Evolutionary conservation across 2,113 vertebrate species (phyloP).

Genomic region (Gavia stellata): DNA sequence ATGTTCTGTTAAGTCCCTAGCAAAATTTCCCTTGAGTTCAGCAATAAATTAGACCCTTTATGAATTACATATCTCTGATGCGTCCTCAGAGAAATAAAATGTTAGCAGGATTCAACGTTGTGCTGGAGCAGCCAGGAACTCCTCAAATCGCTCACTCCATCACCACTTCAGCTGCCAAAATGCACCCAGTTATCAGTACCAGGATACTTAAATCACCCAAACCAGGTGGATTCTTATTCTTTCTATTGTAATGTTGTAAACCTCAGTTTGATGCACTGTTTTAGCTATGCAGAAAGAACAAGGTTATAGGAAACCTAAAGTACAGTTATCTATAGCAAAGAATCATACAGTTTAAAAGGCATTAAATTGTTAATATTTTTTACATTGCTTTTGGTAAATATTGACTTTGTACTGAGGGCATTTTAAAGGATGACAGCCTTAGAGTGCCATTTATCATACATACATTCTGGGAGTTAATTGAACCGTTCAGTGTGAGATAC

Average conservation of each 20-base stretch:
- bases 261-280: background rate
- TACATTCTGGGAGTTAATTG: background rate
- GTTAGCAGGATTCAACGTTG: background rate
- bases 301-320: background rate
- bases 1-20: background rate
- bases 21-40: conserved; percentile 8
- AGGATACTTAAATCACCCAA: background rate
- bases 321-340: background rate
- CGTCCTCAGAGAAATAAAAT: background rate
- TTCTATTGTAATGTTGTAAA: background rate
- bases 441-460: background rate
- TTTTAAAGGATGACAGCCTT: background rate
- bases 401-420: background rate
- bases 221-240: background rate
- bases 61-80: background rate
- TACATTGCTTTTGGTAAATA: background rate
- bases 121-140: background rate
- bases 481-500: background rate
- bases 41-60: background rate
- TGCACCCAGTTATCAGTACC: background rate
- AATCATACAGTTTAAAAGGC: background rate
- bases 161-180: background rate
- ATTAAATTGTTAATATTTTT: background rate
- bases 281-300: background rate
- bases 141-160: background rate